phyloP scores from a whole-genome alignment of 2,113 vertebrate genomes.

The Capreolus pygargus region DNA sequence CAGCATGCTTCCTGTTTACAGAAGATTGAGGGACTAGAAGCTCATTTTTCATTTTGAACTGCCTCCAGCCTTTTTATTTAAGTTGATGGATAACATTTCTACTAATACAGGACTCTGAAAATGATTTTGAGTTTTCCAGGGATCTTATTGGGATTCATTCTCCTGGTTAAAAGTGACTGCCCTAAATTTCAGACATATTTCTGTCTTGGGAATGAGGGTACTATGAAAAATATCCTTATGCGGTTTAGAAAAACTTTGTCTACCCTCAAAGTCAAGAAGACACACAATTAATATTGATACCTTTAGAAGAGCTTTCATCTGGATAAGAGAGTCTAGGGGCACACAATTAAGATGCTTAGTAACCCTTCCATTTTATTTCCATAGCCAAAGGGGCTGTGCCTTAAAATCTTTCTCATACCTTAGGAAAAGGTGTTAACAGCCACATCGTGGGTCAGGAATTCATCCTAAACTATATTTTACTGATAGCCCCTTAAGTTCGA shows the following conservation, averaged over 20 bases:
- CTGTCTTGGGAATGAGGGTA: background rate
- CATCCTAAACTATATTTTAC: background rate
- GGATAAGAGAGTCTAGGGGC: background rate
- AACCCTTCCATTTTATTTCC: background rate
- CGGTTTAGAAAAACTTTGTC: background rate
- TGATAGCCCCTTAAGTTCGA: background rate
- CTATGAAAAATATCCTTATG: background rate
- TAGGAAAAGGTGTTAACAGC: background rate
- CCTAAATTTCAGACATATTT: background rate
- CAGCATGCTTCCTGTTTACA: background rate
- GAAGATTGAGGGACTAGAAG: background rate
- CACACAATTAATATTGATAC: background rate
- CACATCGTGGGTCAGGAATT: background rate
- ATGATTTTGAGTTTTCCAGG: background rate
- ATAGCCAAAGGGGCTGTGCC: background rate
- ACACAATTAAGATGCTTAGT: background rate
- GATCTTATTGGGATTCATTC: background rate
- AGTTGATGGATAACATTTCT: background rate
- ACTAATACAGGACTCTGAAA: background rate
- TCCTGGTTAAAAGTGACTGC: background rate
- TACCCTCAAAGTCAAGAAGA: background rate
- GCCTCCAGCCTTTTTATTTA: background rate
- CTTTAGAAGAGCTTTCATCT: background rate
- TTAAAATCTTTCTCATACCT: background rate
- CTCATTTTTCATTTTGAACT: background rate